Conservation (phyloP, 2,113 vertebrate species). For the Gadus macrocephalus region DNA sequence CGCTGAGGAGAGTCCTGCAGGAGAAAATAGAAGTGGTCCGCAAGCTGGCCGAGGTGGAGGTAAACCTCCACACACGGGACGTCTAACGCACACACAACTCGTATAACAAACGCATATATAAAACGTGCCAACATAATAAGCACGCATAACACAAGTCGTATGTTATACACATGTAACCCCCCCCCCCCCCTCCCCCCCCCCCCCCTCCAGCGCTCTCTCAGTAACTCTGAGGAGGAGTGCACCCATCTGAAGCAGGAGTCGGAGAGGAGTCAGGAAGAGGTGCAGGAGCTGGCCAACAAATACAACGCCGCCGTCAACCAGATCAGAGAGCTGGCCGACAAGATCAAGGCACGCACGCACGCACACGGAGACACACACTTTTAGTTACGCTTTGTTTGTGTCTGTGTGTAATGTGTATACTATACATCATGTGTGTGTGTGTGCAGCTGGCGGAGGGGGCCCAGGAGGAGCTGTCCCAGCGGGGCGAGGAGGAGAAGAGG, state of each 20-base stretch:
- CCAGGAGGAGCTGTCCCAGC: conserved; percentile 93
- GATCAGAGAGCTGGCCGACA: conserved; percentile 96
- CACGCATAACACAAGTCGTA: not conserved
- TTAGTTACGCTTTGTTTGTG: too few relatives aligned
- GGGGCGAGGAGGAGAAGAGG: conserved; percentile 87
- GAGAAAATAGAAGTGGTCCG: conserved; percentile 98
- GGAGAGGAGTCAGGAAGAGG: conserved; percentile 91
- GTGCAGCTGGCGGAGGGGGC: conserved; percentile 84
- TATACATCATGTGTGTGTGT: too few relatives aligned
- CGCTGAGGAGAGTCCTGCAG: conserved; percentile 96
- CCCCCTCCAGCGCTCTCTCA: conserved; percentile 83
- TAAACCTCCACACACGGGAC: conserved; percentile 41
- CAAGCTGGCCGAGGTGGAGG: conserved; percentile 98
- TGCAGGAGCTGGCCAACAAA: conserved; percentile 93
- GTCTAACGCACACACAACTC: not conserved
- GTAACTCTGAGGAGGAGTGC: conserved; percentile 98
- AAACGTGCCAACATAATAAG: not conserved
- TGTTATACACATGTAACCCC: not conserved
- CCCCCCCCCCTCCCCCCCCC: too few relatives aligned
- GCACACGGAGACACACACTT: too few relatives aligned
- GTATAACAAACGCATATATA: not conserved
- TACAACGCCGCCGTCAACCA: conserved; percentile 97
- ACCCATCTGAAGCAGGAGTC: conserved; percentile 99
- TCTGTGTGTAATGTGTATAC: too few relatives aligned
- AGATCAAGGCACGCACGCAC: conserved; percentile 81